A percentile compares a stretch with the other conserved stretches of the same genome.
Evolutionary conservation across 2,888 invertebrate species (phyloP).

Genomic region (Rugalucina vietnamica): DNA sequence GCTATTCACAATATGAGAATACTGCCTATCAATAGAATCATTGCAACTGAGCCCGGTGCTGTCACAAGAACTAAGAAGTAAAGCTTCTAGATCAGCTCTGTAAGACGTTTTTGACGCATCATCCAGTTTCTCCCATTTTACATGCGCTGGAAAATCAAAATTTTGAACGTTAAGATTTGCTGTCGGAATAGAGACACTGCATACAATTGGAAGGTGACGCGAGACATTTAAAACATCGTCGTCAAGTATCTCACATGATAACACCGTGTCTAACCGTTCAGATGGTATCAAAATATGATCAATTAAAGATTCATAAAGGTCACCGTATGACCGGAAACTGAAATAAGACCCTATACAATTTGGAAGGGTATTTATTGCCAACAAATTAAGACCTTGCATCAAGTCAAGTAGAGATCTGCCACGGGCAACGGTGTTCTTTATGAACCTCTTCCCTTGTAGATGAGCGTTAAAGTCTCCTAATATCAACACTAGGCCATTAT

Average conservation of each 20-base stretch:
- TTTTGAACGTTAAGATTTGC: not conserved
- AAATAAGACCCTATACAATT: not conserved
- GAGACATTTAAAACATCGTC: not conserved
- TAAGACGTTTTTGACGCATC: not conserved
- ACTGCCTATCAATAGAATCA: too few species aligned
- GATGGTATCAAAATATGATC: not conserved
- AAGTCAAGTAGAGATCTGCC: not conserved
- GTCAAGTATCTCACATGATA: not conserved
- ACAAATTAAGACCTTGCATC: not conserved
- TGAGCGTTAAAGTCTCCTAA: not conserved
- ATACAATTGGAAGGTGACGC: not conserved
- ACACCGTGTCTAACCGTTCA: not conserved
- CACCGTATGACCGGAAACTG: not conserved
- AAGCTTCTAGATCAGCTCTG: not conserved
- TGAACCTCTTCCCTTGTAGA: not conserved
- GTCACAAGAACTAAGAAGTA: too few species aligned
- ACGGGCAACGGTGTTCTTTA: not conserved
- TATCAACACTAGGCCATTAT: not conserved
- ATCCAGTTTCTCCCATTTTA: not conserved
- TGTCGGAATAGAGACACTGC: not conserved
- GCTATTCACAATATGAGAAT: not conserved
- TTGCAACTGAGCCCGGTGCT: too few species aligned
- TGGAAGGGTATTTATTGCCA: not conserved
- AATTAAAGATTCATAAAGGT: not conserved
- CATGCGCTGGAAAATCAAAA: not conserved